These are phyloP conservation scores for Chymomyza procnemis DNA, from an alignment of 2,888 invertebrate species.

Conservation along the genomic window DNA sequence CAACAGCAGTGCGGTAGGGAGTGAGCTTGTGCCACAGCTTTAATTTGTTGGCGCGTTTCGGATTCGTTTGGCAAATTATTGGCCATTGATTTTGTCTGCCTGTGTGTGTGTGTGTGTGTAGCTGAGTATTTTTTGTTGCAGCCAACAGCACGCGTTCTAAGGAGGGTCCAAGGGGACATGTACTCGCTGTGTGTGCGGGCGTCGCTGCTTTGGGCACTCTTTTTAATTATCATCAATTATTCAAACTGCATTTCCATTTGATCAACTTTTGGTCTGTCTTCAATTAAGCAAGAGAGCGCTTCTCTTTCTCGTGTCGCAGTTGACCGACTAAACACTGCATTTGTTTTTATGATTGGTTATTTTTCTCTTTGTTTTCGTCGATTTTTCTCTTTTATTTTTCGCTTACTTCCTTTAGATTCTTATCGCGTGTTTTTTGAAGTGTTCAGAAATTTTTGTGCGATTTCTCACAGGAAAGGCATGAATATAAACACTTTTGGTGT, in stretches of 20 bases:
- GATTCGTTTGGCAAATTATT: constrained; percentile 71
- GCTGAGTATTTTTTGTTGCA: constrained; percentile 6
- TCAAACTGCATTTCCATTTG: constrained; percentile 77
- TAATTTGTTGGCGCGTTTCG: constrained; percentile 53
- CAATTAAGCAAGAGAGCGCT: constrained; percentile 52
- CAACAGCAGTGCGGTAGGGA: constrained; percentile 6
- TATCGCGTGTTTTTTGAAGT: constrained; percentile 32
- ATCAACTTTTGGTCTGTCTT: constrained; percentile 76
- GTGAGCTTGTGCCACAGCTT: constrained; percentile 12
- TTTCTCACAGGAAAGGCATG: constrained; percentile 78
- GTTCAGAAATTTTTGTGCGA: constrained; percentile 70
- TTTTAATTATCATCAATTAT: constrained; percentile 78
- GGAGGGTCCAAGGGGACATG: not conserved
- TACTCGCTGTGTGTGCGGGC: constrained; percentile 10
- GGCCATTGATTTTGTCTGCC: constrained; percentile 68
- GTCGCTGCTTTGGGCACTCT: constrained; percentile 43
- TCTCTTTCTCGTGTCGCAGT: constrained; percentile 1
- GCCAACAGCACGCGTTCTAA: not conserved
- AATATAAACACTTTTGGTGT: constrained; percentile 76
- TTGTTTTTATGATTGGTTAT: not conserved
- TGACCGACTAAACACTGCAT: not conserved
- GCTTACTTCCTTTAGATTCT: constrained; percentile 7
- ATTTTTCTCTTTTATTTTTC: constrained; percentile 7
- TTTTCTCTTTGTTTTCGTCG: not conserved
- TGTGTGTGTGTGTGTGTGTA: constrained; percentile 1